A percentile compares a stretch with the other conserved stretches of the same genome.
phyloP scores from a whole-genome alignment of 2,113 vertebrate genomes.

The Protomyctophum bolini region DNA sequence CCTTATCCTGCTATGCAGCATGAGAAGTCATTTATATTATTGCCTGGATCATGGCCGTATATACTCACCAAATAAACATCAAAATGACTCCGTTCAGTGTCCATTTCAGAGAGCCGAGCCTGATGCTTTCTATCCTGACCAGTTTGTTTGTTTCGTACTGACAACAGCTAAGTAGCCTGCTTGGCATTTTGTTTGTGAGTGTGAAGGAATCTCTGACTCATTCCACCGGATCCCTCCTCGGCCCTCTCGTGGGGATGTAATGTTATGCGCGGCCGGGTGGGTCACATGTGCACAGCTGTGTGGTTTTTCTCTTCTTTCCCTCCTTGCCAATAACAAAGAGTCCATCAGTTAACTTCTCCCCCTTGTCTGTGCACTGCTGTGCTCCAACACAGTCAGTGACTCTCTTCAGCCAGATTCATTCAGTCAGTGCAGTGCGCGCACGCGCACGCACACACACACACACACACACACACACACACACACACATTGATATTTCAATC shows the following conservation, averaged over 20 bases:
- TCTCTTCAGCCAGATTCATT: too few species aligned
- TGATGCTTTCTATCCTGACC: slow-evolving; percentile 64
- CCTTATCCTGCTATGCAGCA: neutral
- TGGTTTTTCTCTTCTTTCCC: neutral
- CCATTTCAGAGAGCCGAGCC: slow-evolving; percentile 68
- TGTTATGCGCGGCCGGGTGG: neutral
- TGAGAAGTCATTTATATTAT: too few species aligned
- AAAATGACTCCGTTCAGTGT: slow-evolving; percentile 53
- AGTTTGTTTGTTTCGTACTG: slow-evolving; percentile 72
- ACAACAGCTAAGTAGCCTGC: slow-evolving; percentile 46
- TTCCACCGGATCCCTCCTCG: neutral
- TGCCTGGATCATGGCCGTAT: neutral
- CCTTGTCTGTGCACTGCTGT: too few species aligned
- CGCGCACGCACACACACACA: too few species aligned
- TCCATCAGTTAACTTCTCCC: neutral
- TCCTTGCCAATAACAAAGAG: neutral
- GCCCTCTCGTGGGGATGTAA: slow-evolving; percentile 26
- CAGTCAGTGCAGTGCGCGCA: too few species aligned
- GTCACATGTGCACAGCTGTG: slow-evolving; percentile 67
- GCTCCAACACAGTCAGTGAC: too few species aligned
- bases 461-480: too few species aligned
- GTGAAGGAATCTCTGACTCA: slow-evolving; percentile 29
- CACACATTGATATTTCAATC: too few species aligned
- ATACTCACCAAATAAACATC: slow-evolving; percentile 76
- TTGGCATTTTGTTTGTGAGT: slow-evolving; percentile 18